phyloP scores from a whole-genome alignment of 2,888 invertebrate genomes.

The Geotrupes spiniger region DNA sequence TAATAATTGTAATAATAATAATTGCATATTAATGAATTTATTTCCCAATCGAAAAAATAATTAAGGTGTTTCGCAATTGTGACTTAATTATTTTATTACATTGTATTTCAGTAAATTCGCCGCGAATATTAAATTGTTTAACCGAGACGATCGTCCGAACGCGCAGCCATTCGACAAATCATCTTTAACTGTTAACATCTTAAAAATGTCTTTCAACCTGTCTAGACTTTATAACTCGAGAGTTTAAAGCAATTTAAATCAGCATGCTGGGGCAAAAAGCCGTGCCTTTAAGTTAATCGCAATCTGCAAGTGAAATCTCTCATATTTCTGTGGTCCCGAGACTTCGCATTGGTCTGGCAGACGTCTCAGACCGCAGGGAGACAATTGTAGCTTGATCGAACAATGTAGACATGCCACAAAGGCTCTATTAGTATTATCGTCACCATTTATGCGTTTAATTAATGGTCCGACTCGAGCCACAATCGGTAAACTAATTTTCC shows the following conservation, averaged over 20 bases:
- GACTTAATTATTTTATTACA: too few species aligned
- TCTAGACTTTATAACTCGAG: conserved; percentile 35
- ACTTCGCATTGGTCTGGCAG: conserved; percentile 24
- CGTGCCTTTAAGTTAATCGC: conserved; percentile 35
- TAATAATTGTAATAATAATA: too few species aligned
- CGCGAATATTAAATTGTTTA: too few species aligned
- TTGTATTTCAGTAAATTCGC: too few species aligned
- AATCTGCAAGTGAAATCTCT: conserved; percentile 39
- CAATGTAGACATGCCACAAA: conserved; percentile 36
- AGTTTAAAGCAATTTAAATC: conserved; percentile 35
- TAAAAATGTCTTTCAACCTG: conserved; percentile 33
- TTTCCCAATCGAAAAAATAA: too few species aligned
- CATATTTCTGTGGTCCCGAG: conserved; percentile 30
- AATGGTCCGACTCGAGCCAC: conserved; percentile 30
- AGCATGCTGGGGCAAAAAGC: conserved; percentile 32
- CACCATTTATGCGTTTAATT: conserved; percentile 39
- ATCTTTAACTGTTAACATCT: conserved; percentile 24
- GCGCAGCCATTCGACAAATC: not conserved
- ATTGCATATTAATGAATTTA: too few species aligned
- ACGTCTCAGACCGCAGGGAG: conserved; percentile 32
- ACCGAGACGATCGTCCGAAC: too few species aligned
- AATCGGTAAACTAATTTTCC: conserved; percentile 4
- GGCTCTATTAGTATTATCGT: conserved; percentile 38
- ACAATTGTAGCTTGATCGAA: conserved; percentile 36
- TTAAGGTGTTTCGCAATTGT: too few species aligned